Conservation (phyloP, 1,140 invertebrate species). For the Carcinoscorpius rotundicauda region DNA sequence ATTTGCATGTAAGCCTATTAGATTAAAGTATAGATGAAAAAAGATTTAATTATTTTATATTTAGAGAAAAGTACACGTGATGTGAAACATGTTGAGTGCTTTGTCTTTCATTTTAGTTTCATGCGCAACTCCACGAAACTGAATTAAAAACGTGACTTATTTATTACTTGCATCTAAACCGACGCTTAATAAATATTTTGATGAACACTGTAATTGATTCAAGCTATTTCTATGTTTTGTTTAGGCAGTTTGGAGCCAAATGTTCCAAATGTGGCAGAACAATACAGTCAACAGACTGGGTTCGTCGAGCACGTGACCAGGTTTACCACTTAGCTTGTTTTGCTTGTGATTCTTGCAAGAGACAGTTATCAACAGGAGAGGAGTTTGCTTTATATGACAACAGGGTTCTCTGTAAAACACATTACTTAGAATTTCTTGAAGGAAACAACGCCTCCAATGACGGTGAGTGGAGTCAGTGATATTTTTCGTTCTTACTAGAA, state of each 20-base stretch:
- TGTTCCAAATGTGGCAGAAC: slow-evolving; percentile 86
- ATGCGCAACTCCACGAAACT: too few relatives aligned
- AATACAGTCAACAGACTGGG: slow-evolving; percentile 92
- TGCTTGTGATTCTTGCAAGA: slow-evolving; percentile 90
- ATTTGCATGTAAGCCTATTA: too few relatives aligned
- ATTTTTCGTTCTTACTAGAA: too few relatives aligned
- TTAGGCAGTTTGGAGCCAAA: slow-evolving; percentile 38
- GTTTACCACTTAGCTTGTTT: slow-evolving; percentile 98
- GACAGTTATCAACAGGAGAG: slow-evolving; percentile 92
- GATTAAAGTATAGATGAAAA: too few relatives aligned
- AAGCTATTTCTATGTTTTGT: slow-evolving; percentile 17
- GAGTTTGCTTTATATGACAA: slow-evolving; percentile 77
- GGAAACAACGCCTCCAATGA: slow-evolving; percentile 2
- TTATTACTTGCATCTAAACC: too few relatives aligned
- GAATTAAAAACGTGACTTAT: too few relatives aligned
- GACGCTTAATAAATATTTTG: too few relatives aligned
- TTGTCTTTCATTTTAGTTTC: too few relatives aligned
- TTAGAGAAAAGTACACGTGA: too few relatives aligned
- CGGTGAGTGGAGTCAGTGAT: slow-evolving; percentile 7
- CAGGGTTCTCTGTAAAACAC: slow-evolving; percentile 2
- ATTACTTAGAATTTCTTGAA: slow-evolving; percentile 5
- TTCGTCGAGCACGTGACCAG: slow-evolving; percentile 77
- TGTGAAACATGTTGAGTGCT: too few relatives aligned
- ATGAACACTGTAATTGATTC: too few relatives aligned
- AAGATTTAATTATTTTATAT: too few relatives aligned